Evolutionary conservation across 2,888 invertebrate genomes (phyloP).

Genomic region (Panopea generosa): DNA sequence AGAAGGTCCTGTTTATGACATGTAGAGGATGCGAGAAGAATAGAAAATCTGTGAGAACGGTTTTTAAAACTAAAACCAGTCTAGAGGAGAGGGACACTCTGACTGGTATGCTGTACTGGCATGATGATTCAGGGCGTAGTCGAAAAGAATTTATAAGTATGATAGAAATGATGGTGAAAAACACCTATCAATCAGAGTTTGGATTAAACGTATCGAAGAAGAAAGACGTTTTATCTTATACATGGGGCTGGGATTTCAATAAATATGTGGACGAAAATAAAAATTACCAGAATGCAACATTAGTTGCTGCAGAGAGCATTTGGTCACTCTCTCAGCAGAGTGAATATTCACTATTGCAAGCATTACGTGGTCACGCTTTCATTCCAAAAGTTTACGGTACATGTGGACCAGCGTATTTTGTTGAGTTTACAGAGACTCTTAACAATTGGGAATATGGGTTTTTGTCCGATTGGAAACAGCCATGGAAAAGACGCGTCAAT

Average conservation of each 20-base stretch:
- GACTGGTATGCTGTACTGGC: background rate
- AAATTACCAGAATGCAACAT: constrained; percentile 20
- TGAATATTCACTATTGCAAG: constrained; percentile 88
- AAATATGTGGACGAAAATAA: constrained; percentile 40
- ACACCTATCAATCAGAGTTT: constrained; percentile 37
- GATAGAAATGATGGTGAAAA: constrained; percentile 29
- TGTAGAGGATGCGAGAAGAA: constrained; percentile 59
- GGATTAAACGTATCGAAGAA: constrained; percentile 36
- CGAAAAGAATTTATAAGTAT: constrained; percentile 19
- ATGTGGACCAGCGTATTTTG: constrained; percentile 89
- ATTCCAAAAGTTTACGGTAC: constrained; percentile 89
- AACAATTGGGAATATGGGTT: constrained; percentile 58
- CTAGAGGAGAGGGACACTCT: constrained; percentile 15
- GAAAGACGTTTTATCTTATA: constrained; percentile 52
- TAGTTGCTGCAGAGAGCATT: constrained; percentile 75
- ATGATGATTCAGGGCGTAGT: background rate
- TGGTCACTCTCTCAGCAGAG: constrained; percentile 89
- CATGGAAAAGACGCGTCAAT: constrained; percentile 72
- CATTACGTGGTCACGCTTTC: background rate
- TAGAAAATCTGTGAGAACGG: constrained; percentile 54
- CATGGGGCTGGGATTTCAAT: constrained; percentile 56
- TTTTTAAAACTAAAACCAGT: constrained; percentile 66
- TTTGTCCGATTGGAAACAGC: constrained; percentile 66
- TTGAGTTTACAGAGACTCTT: constrained; percentile 87
- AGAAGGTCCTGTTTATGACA: constrained; percentile 83